These are phyloP conservation scores for Aphelenchoides avenae DNA, from an alignment of 1,140 invertebrate species.

Conservation along the genomic window DNA sequence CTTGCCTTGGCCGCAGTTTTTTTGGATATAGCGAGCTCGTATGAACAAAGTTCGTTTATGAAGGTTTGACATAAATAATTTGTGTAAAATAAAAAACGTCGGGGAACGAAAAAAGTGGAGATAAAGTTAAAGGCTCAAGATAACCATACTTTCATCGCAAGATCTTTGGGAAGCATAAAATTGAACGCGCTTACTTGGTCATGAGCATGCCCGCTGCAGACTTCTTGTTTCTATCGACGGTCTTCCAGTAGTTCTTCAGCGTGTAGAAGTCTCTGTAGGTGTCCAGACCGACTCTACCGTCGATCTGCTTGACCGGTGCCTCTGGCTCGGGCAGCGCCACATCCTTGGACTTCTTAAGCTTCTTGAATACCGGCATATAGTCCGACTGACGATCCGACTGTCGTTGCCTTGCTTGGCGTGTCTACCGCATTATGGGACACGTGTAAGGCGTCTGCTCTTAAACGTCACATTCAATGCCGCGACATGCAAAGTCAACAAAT, in stretches of 20 bases:
- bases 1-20: background rate
- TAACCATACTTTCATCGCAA: no score
- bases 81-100: background rate
- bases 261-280: conserved; percentile 33
- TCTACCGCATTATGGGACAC: no score
- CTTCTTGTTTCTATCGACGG: conserved; percentile 19
- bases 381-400: no score
- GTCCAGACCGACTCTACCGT: conserved; percentile 26
- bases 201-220: conserved; percentile 17
- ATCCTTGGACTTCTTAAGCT: no score
- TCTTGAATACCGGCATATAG: no score
- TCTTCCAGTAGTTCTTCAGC: conserved; percentile 36
- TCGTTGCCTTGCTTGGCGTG: no score
- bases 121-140: background rate
- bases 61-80: background rate
- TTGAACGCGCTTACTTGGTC: conserved; percentile 18
- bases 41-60: no score
- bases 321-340: no score
- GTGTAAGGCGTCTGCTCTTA: no score
- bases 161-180: conserved; percentile 5
- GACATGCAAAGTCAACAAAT: no score
- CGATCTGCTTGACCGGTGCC: conserved; percentile 25
- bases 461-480: no score
- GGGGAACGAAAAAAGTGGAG: background rate
- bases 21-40: background rate